Base-by-base conservation (phyloP, 2,797 vertebrate species). In the Numenius phaeopus region DNA sequence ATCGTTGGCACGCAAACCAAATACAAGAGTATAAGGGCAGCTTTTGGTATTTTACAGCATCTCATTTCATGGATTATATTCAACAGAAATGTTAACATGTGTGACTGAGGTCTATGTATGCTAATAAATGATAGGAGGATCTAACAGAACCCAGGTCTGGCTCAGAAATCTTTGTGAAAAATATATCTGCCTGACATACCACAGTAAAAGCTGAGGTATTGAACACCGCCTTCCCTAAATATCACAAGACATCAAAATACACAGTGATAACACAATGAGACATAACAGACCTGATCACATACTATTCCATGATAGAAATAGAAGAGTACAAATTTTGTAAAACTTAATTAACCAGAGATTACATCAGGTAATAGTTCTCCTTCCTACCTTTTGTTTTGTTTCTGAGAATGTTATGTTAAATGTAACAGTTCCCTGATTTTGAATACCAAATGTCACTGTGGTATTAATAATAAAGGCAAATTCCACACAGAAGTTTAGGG, bases 381-480 rank as follows among this genome's bases (percentile, higher is more conserved):
- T 79, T 87, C 34, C 54, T 26, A 32, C 16, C 20, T 65, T 87
- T 20, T 8, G 9, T 65, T 67, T 70, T 87, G 47, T 87, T 94
- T 90, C 82, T 72, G 30, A 64, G 67, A 37, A 54, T 61, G 49
- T 57, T 19, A 17, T 42, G 47, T 77, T 54, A 77, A 94, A 73
- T 39, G 29, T 8, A 90, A 26, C 5, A 1, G 7, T 66, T 87
- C 47, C 30, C 65, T 84, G 39, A 47, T 71, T 87, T 44, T 50
- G 54, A 62, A 47, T 29, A 83, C 42, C 34, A 73, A 76, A 61
- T 44, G 16, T 80, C 29, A 58, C 46, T 37, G 18, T 46, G 55
- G 26, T n/a, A 59, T 88, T 59, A 86, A 77, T 54, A 90, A 83
- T 40, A 83, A 83, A 90, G 32, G 34, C 57, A 91, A 94, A 93